Conservation (phyloP, 1,140 invertebrate species). For the Polypedilum vanderplanki region DNA sequence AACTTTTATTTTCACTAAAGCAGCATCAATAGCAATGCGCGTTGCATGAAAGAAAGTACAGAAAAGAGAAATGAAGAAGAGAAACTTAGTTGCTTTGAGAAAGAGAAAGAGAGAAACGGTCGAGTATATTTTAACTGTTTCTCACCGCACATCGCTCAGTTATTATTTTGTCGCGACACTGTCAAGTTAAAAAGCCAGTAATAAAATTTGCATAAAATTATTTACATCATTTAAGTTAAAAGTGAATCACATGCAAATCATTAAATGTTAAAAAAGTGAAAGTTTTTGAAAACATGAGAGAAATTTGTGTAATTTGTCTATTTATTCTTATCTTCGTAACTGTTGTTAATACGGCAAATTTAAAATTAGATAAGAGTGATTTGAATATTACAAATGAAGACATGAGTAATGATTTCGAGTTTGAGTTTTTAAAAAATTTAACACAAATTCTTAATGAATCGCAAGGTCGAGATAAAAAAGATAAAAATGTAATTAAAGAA, state of each 20-base stretch:
- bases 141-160: too few species aligned
- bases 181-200: too few species aligned
- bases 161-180: too few species aligned
- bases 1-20: not conserved
- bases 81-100: too few species aligned
- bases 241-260: not conserved
- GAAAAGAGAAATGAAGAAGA: too few species aligned
- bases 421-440: not conserved
- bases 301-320: slow-evolving; percentile 19
- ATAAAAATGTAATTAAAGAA: not conserved
- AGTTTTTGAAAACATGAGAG: slow-evolving; percentile 18
- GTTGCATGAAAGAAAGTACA: not conserved
- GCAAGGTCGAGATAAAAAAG: not conserved
- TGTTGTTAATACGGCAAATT: not conserved
- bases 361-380: not conserved
- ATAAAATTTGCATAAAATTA: too few species aligned
- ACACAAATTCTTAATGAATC: not conserved
- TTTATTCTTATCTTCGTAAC: not conserved
- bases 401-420: not conserved
- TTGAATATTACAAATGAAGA: not conserved
- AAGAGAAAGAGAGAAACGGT: too few species aligned
- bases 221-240: too few species aligned
- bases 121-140: too few species aligned
- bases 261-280: not conserved
- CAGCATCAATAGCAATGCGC: not conserved